phyloP scores from a whole-genome alignment of 2,888 invertebrate species.

The Morpho achilles region DNA sequence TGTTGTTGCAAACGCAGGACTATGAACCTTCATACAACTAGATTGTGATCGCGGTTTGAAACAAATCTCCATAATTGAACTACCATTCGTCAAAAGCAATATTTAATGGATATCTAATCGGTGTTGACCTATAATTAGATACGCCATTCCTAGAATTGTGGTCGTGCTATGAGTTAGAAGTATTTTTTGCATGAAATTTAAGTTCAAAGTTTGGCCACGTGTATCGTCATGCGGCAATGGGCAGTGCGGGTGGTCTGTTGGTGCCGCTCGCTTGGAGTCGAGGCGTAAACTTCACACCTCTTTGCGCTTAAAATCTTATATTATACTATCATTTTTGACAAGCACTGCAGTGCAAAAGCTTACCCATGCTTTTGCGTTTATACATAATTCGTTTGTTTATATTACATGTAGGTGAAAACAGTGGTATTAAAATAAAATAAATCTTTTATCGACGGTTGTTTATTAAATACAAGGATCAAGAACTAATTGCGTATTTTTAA shows the following conservation, averaged over 20 bases:
- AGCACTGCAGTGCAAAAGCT: no score
- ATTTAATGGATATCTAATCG: neutral
- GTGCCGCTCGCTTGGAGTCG: slow-evolving; percentile 47
- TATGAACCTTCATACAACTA: neutral
- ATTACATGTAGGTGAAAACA: no score
- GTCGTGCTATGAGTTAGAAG: slow-evolving; percentile 4
- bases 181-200: slow-evolving; percentile 27
- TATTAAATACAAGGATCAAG: no score
- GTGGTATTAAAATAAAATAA: no score
- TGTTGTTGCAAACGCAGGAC: slow-evolving; percentile 2
- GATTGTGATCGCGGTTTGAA: no score
- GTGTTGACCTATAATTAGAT: neutral
- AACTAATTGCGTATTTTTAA: no score
- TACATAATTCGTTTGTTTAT: no score
- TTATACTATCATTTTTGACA: neutral
- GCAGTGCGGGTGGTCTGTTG: slow-evolving; percentile 66
- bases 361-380: no score
- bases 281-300: slow-evolving; percentile 65
- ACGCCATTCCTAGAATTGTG: neutral
- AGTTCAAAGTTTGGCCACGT: slow-evolving; percentile 27
- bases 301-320: slow-evolving; percentile 1
- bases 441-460: no score
- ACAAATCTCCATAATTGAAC: neutral
- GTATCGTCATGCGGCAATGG: slow-evolving; percentile 51
- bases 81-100: neutral